Evolutionary conservation across 2,888 invertebrate species (phyloP), one percentile per base, ranked within the genome.

Genomic region (Drosophila recens): DNA sequence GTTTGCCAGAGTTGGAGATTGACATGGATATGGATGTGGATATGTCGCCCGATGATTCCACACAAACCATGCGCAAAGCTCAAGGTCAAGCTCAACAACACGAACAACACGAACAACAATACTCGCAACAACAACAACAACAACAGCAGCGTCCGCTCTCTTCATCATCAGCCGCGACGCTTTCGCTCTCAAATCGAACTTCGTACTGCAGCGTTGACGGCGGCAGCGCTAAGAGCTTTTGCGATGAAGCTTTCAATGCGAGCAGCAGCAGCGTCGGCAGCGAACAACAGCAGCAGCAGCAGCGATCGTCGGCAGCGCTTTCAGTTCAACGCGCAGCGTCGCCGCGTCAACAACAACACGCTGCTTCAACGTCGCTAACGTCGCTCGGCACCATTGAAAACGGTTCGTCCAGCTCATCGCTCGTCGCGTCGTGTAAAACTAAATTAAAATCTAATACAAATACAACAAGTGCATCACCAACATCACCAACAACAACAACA

Each of bases 61-160:
- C 95, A 0, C 91, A 93, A 56, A 93, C 93, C 0, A 90, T 92
- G 46, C 93, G 94, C 65, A 95, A 75, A 67, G 45, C 73, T 27
- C 56, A 53, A 51, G 75, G 64, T 42, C 73, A 79, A 67, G 86
- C 82, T 65, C 85, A 70, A 54, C 38, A 42, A 23, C 72, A 69
- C 36, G 68, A 62, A 40, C 86, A 58, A 58, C 74, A 87, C 57
- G 90, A 57, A 86, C 92, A 90, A 62, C 87, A 85, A 10, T 38
- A 38, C 38, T 38, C 38, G 2, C 38, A 51, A 13, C 34, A 48
- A 1, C 72, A 45, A 82, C 72, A 45, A 82, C 91, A 61, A 87
- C 72, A 46, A 80, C 91, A 59, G 87, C 92, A 90, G 66, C 91
- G 91, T 42, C 91, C 92, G 62, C 89, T 87, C 59, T 86, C 84